Percentiles rank a stretch among this genome's conserved stretches.
These are phyloP conservation scores for Arion vulgaris DNA, from an alignment of 1,140 invertebrate species.

Conservation along the genomic window DNA sequence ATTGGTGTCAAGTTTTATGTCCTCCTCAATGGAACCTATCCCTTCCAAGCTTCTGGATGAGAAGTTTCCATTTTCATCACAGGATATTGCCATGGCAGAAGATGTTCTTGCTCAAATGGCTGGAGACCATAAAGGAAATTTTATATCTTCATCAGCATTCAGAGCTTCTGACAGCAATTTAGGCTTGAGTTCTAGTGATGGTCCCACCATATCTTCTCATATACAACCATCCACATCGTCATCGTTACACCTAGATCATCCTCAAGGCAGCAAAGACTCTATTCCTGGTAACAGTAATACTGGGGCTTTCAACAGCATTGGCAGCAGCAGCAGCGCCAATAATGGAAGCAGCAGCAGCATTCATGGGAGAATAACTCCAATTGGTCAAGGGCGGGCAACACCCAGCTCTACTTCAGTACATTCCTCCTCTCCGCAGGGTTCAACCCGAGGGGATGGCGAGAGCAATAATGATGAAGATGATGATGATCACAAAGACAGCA, in stretches of 20 bases:
- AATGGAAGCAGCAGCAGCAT: slow-evolving; percentile 34
- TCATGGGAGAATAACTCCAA: slow-evolving; percentile 28
- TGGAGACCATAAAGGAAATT: slow-evolving; percentile 19
- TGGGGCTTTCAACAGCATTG: slow-evolving; percentile 19
- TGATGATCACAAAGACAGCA: slow-evolving; percentile 27
- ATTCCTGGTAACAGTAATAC: slow-evolving; percentile 1
- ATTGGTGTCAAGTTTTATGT: background rate
- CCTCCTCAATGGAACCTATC: background rate
- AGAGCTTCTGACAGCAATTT: background rate
- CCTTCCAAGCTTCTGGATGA: slow-evolving; percentile 34
- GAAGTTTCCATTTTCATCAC: slow-evolving; percentile 34
- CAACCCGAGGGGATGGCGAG: slow-evolving; percentile 22
- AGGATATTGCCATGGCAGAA: slow-evolving; percentile 41
- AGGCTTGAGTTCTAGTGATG: background rate
- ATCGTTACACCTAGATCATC: slow-evolving; percentile 9
- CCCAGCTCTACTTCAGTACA: slow-evolving; percentile 42
- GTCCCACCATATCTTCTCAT: background rate
- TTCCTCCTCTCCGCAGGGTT: slow-evolving; percentile 43
- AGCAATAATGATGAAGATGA: slow-evolving; percentile 34
- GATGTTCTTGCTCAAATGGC: slow-evolving; percentile 37
- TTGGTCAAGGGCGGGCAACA: slow-evolving; percentile 26
- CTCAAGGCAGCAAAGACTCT: slow-evolving; percentile 34
- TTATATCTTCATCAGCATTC: slow-evolving; percentile 22
- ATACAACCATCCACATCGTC: background rate
- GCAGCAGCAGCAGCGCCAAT: slow-evolving; percentile 17